Percentiles rank a stretch among this genome's conserved stretches.
Conservation (phyloP, 2,113 vertebrate species). For the Danionella cerebrum region DNA sequence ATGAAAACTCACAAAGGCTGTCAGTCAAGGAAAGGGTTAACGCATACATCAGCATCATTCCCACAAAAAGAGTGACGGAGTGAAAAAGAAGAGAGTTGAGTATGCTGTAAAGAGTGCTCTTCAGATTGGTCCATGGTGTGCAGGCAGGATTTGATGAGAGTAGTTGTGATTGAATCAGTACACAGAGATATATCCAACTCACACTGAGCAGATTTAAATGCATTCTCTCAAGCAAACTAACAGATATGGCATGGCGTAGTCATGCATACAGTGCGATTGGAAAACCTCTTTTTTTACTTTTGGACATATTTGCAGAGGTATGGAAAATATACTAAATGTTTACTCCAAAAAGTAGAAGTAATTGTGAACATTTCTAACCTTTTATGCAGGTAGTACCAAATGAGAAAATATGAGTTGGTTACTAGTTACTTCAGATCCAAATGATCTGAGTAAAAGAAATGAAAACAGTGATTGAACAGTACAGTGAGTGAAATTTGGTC, state of each 20-base stretch:
- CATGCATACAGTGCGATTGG: not conserved
- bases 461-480: too few relatives aligned
- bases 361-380: too few relatives aligned
- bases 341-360: too few relatives aligned
- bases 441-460: too few relatives aligned
- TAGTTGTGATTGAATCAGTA: constrained; percentile 23
- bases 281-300: not conserved
- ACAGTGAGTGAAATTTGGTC: too few relatives aligned
- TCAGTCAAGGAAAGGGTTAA: constrained; percentile 1
- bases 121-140: constrained; percentile 6
- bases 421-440: too few relatives aligned
- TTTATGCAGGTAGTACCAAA: too few relatives aligned
- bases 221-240: not conserved
- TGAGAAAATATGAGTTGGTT: too few relatives aligned
- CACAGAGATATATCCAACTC: constrained; percentile 7
- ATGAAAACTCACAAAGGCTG: not conserved
- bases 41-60: constrained; percentile 13
- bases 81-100: not conserved
- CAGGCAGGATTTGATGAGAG: constrained; percentile 22
- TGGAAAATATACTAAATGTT: too few relatives aligned
- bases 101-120: not conserved
- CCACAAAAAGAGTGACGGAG: not conserved
- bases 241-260: not conserved
- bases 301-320: too few relatives aligned
- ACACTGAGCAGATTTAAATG: constrained; percentile 1